These are phyloP conservation scores for Orthosia gothica DNA, from an alignment of 2,888 invertebrate species.

Conservation along the genomic window DNA sequence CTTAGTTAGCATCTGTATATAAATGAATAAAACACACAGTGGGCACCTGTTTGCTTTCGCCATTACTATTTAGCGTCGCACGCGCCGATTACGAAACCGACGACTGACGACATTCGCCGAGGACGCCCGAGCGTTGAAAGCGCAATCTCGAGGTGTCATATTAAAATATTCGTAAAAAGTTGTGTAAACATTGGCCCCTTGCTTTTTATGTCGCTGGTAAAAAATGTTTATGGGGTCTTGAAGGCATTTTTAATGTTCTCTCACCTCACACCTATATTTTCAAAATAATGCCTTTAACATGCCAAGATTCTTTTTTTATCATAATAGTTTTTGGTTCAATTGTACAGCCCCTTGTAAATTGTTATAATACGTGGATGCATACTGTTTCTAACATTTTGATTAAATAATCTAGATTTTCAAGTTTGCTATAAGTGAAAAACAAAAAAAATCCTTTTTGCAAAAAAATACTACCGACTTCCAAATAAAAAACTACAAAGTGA, in stretches of 20 bases:
- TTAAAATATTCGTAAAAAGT: constrained; percentile 62
- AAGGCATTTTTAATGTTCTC: neutral
- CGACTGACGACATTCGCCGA: constrained; percentile 68
- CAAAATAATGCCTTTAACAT: neutral
- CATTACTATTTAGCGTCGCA: constrained; percentile 74
- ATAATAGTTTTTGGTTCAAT: neutral
- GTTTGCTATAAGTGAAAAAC: too few species aligned
- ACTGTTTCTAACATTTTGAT: too few species aligned
- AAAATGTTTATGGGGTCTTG: constrained; percentile 13
- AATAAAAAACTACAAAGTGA: too few species aligned
- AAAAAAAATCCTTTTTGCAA: too few species aligned
- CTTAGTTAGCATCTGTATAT: constrained; percentile 56
- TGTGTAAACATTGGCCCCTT: constrained; percentile 53
- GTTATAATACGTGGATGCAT: neutral
- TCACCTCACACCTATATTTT: neutral
- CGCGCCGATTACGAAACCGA: constrained; percentile 76
- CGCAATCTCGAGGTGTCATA: constrained; percentile 62
- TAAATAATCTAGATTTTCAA: too few species aligned
- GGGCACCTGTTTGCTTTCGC: constrained; percentile 79
- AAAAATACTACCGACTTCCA: too few species aligned
- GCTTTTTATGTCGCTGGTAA: constrained; percentile 32
- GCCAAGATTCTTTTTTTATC: neutral
- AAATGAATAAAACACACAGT: constrained; percentile 73
- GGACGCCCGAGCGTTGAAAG: constrained; percentile 55
- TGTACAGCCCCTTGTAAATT: neutral